Base-by-base conservation (phyloP, 23 tunicate genomes). In the Pegea sp. region DNA sequence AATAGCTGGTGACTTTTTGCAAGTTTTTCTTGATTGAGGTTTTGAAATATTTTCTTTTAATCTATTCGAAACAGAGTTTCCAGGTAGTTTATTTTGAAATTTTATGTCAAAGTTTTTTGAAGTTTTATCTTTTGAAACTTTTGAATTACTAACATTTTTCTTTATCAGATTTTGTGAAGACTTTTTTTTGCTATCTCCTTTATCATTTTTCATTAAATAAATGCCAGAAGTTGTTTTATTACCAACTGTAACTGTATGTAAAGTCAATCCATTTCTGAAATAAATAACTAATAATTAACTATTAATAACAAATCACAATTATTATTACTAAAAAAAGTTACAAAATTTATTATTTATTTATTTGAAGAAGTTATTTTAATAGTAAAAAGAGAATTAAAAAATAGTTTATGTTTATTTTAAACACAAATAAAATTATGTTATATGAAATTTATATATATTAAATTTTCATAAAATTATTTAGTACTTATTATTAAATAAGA, bases 201-300 rank as follows among this genome's bases (percentile, higher is more conserved):
- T n/a, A 7, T 28, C 44, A 24, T 22, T 65, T 16, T 51, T 33
- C 24, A 42, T 2, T 30, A 80, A 64, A 33, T 53, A 72, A 23
- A 80, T 72, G 19, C 81, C 81, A 21, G 78, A 24, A 13, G 74
- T 60, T 4, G 72, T 28, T 56, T 80, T 80, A 25, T 80, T 80
- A 25, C 53, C 44, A 29, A 80, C 56, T 7, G 64, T 60, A 8
- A 54, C 60, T 4, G 80, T 58, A 16, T 72, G 79, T 2, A 80
- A n/a, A 0, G 74, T 65, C 24, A 80, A 29, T 30, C 93, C 93
- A 53, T 70, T 69, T 0, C 93, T 66, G 4, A 30, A 62, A 31
- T 59, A n/a, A n/a, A n/a, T n/a, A n/a, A n/a, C n/a, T n/a, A n/a
- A n/a, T n/a, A n/a, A n/a, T n/a, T n/a, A n/a, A n/a, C n/a, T n/a